Evolutionary conservation across 2,888 invertebrate species (phyloP), one percentile per base, ranked within the genome.

Genomic region (Scrobipalpa costella): DNA sequence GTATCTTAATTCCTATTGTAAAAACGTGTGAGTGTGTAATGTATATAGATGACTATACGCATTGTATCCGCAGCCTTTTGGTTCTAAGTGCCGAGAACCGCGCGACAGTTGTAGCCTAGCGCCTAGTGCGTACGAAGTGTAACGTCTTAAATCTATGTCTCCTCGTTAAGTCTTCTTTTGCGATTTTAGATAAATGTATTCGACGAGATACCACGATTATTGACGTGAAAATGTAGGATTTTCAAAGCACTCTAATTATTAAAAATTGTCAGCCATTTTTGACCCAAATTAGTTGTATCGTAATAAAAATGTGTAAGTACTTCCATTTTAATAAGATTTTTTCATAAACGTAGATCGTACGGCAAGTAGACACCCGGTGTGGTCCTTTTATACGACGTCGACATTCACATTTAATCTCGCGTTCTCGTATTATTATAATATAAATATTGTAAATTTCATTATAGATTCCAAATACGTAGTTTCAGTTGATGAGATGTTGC

Each of bases 251-350:
- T 80, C 73, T 81, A 77, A 75, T 78, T 5, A 49, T 49, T 49
- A 77, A 77, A 76, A 82, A 76, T 84, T 79, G 89, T 89, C 88
- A 86, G 88, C 90, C 90, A 88, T 89, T 88, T 78, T 85, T 84
- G 82, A 88, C 81, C 85, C 84, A 85, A 83, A 85, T 88, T 89
- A 88, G 84, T 88, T 85, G 75, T 86, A 85, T 73, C 67, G 71
- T 77, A 81, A 82, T 83, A 81, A 84, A 81, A 79, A 81, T 78
- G 80, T 85, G 82, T 87, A 88, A 88, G 88, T 90, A 91, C 90
- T 91, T 90, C 90, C 90, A 91, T 88, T 90, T 88, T 87, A 84
- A 79, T 89, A 88, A 88, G 85, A 83, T 82, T 86, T 86, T 88
- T 87, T 87, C 85, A 78, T 87, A 52, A 50, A 85, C 76, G 83